A percentile compares a stretch with the other conserved stretches of the same genome.
Evolutionary conservation across 64 coral and sea anemone species (phyloP).

Genomic region (Stichodactyla mertensii): DNA sequence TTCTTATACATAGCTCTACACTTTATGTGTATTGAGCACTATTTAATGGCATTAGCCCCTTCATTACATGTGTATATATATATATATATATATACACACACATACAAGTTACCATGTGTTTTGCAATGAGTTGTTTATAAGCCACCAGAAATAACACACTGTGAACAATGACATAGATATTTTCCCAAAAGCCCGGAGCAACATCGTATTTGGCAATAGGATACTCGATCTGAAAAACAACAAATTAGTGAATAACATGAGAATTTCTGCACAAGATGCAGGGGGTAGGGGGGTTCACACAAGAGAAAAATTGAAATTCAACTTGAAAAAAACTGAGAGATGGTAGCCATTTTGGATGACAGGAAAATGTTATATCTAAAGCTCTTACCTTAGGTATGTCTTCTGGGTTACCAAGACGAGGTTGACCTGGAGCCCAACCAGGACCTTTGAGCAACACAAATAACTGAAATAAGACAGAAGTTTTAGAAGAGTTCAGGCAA

Average conservation of each 20-base stretch:
- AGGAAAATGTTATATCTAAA: not conserved
- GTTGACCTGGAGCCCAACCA: conserved; percentile 68
- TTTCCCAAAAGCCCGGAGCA: conserved; percentile 33
- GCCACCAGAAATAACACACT: conserved; percentile 32
- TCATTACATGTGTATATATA: too few relatives aligned
- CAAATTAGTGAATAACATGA: not conserved
- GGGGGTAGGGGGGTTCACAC: too few relatives aligned
- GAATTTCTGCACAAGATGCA: too few relatives aligned
- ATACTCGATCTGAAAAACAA: conserved; percentile 48
- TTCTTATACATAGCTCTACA: too few relatives aligned
- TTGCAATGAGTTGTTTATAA: conserved; percentile 59
- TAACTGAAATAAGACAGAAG: conserved; percentile 30
- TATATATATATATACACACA: too few relatives aligned
- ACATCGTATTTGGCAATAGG: conserved; percentile 64
- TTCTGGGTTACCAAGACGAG: conserved; percentile 73
- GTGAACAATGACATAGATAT: conserved; percentile 61
- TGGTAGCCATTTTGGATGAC: not conserved
- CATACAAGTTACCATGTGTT: conserved; percentile 35
- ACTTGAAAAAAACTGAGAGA: too few relatives aligned
- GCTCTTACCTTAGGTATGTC: conserved; percentile 71
- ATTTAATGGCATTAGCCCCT: too few relatives aligned
- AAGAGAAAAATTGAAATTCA: too few relatives aligned
- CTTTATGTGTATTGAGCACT: too few relatives aligned
- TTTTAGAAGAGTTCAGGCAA: not conserved
- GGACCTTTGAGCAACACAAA: conserved; percentile 84